Conservation (phyloP, 2,888 invertebrate species). For the Onthophagus sagittarius region DNA sequence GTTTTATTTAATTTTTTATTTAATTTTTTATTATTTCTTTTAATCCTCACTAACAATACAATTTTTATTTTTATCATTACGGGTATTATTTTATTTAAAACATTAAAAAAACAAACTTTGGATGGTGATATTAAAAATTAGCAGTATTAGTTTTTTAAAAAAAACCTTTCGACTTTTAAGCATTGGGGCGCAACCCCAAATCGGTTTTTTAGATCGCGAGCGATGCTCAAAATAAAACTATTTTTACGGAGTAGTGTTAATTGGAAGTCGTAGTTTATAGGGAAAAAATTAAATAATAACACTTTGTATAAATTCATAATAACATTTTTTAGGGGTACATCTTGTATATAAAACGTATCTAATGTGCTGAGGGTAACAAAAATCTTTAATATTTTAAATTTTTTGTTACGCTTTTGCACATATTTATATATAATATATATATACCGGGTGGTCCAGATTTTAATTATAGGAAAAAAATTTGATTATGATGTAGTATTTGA, state of each 20-base stretch:
- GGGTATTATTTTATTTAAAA: background rate
- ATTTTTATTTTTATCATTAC: background rate
- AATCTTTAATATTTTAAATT: no score
- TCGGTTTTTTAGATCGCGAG: background rate
- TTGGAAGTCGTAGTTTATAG: background rate
- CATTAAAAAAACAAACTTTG: background rate
- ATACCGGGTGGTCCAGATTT: no score
- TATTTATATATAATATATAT: no score
- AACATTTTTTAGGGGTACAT: background rate
- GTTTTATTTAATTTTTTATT: background rate
- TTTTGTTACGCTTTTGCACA: no score
- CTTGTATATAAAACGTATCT: background rate
- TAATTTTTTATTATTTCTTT: background rate
- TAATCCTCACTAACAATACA: background rate
- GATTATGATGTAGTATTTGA: no score
- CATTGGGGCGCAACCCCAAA: background rate
- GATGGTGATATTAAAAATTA: conserved; percentile 10
- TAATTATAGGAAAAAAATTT: no score
- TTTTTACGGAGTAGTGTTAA: background rate
- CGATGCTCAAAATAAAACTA: background rate
- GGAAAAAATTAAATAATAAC: no score
- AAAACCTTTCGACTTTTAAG: background rate
- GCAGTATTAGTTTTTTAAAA: conserved; percentile 4
- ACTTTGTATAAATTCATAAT: no score
- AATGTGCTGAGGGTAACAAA: no score